Evolutionary conservation across 1,140 invertebrate species (phyloP).

Genomic region (Drusus annulatus): DNA sequence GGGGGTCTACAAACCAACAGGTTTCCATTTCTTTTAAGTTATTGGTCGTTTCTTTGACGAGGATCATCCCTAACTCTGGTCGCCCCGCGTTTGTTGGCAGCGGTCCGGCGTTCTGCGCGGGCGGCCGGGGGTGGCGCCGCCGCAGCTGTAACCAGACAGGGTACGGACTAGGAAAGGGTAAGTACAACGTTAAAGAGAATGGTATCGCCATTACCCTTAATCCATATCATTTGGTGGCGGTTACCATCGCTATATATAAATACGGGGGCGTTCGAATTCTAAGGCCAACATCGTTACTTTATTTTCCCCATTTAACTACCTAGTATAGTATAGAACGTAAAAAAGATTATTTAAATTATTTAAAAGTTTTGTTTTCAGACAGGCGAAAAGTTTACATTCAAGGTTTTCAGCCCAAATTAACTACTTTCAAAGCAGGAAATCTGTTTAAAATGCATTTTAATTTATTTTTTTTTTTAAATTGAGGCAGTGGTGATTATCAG

Average conservation of each 20-base stretch:
- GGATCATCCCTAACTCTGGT: conserved; percentile 50
- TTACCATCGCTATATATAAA: conserved; percentile 59
- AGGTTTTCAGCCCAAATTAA: no score
- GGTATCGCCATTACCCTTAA: conserved; percentile 58
- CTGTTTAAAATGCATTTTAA: no score
- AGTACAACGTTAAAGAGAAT: conserved; percentile 57
- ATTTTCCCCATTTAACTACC: no score
- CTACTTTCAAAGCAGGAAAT: no score
- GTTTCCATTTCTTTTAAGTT: conserved; percentile 58
- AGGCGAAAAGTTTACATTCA: no score
- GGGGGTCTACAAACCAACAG: conserved; percentile 51
- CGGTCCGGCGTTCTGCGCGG: conserved; percentile 28
- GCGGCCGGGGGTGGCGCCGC: not conserved
- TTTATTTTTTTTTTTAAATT: no score
- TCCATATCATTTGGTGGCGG: conserved; percentile 59
- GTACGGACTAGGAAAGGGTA: conserved; percentile 21
- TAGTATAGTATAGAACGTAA: no score
- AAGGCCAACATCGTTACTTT: not conserved
- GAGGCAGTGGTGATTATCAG: no score
- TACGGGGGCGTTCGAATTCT: conserved; percentile 36
- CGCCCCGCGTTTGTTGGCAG: conserved; percentile 45
- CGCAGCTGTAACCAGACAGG: conserved; percentile 40
- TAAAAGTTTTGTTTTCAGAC: no score
- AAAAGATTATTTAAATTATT: no score
- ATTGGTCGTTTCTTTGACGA: conserved; percentile 58